phyloP scores from a whole-genome alignment of 1,140 invertebrate species.

The Drusus annulatus region DNA sequence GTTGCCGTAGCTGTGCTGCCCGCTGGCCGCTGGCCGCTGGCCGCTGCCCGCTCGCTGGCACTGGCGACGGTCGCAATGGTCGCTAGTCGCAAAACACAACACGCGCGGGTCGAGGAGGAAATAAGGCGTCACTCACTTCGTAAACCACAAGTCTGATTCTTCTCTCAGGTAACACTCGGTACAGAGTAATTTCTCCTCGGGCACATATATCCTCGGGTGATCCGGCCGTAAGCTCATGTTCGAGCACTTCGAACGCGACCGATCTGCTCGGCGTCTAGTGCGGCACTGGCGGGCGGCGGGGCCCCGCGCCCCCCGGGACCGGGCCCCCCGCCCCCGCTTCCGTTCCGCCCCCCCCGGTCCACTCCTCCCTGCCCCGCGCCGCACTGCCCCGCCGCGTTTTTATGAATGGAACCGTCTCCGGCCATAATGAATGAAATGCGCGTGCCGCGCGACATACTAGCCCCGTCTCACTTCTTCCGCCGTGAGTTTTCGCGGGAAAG shows the following conservation, averaged over 20 bases:
- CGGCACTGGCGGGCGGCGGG: conserved; percentile 32
- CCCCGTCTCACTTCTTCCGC: conserved; percentile 41
- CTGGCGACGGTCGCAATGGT: too few species aligned
- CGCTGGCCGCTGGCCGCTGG: too few species aligned
- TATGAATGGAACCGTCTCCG: conserved; percentile 54
- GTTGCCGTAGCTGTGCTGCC: too few species aligned
- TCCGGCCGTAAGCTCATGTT: conserved; percentile 44
- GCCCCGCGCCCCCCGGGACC: conserved; percentile 20
- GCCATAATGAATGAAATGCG: conserved; percentile 57
- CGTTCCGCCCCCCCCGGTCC: background rate
- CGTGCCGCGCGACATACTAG: conserved; percentile 46
- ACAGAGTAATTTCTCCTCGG: conserved; percentile 32
- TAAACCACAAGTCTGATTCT: conserved; percentile 41
- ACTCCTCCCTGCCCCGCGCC: conserved; percentile 1
- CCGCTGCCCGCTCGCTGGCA: too few species aligned
- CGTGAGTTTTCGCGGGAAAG: conserved; percentile 44
- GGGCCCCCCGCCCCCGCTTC: background rate
- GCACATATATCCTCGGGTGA: conserved; percentile 38
- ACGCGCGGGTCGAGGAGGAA: background rate
- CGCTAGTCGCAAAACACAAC: background rate
- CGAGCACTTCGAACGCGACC: conserved; percentile 37
- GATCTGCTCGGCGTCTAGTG: conserved; percentile 37
- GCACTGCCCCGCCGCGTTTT: conserved; percentile 41
- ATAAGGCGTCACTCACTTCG: conserved; percentile 33
- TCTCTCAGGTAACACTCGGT: conserved; percentile 25